A percentile compares a stretch with the other conserved stretches of the same genome.
Evolutionary conservation across 2,888 invertebrate genomes (phyloP).

Genomic region (Orchesella flavescens): DNA sequence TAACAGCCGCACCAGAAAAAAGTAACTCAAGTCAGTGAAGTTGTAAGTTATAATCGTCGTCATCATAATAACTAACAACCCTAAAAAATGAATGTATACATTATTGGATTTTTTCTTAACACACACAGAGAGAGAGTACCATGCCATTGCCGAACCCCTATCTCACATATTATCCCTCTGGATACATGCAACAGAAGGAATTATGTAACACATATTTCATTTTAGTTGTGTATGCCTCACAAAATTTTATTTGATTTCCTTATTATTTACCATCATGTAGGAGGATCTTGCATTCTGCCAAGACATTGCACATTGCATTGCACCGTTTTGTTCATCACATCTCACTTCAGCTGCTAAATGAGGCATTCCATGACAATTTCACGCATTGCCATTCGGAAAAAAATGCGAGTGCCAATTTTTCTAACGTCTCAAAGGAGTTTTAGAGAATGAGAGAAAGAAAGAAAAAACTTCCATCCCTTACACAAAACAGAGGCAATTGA

Average conservation of each 20-base stretch:
- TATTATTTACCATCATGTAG: conserved; percentile 2
- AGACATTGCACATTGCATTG: neutral
- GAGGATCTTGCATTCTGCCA: neutral
- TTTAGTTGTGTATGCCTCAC: conserved; percentile 34
- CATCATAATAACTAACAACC: conserved; percentile 55
- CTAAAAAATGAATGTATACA: conserved; percentile 19
- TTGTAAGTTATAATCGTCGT: conserved; percentile 50
- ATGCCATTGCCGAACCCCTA: neutral
- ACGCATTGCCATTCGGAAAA: conserved; percentile 53
- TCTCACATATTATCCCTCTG: neutral
- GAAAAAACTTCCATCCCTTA: conserved; percentile 4
- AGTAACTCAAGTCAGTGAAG: conserved; percentile 22
- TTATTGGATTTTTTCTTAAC: conserved; percentile 8
- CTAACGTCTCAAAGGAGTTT: conserved; percentile 11
- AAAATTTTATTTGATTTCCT: conserved; percentile 54
- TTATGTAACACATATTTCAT: neutral
- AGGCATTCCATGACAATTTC: conserved; percentile 64
- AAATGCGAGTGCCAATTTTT: conserved; percentile 57
- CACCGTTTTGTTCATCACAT: conserved; percentile 37
- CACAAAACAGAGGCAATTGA: neutral
- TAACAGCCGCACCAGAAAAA: conserved; percentile 12
- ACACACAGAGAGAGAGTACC: neutral
- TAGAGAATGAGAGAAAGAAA: neutral
- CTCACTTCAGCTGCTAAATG: conserved; percentile 62
- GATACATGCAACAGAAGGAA: neutral